Conservation (phyloP, 2,888 invertebrate species). For the Panzeria rudis region DNA sequence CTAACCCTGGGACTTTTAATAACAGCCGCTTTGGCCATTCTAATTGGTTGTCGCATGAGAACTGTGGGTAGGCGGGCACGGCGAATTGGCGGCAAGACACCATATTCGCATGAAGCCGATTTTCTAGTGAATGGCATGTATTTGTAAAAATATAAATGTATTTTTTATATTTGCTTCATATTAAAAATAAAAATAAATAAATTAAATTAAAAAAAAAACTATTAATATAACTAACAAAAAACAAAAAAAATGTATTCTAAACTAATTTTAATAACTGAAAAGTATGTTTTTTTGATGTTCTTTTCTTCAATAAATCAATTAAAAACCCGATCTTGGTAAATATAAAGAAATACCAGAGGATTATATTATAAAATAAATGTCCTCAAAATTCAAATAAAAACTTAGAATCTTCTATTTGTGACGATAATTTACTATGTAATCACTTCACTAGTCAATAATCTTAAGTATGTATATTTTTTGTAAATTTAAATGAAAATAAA, state of each 20-base stretch:
- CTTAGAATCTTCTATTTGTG: constrained; percentile 65
- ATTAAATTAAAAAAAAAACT: constrained; percentile 15
- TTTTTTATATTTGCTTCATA: constrained; percentile 71
- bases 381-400: constrained; percentile 22
- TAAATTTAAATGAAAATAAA: constrained; percentile 56
- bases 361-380: not conserved
- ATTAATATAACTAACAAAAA: constrained; percentile 1
- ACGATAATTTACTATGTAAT: constrained; percentile 73
- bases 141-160: constrained; percentile 84
- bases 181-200: constrained; percentile 5
- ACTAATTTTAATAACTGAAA: constrained; percentile 52
- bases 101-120: constrained; percentile 96
- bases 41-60: constrained; percentile 92
- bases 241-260: constrained; percentile 38
- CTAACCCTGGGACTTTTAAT: constrained; percentile 91
- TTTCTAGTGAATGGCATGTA: constrained; percentile 99
- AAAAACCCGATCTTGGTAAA: not conserved
- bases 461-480: constrained; percentile 60
- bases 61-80: constrained; percentile 89
- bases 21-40: constrained; percentile 90
- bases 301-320: constrained; percentile 43
- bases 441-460: constrained; percentile 58
- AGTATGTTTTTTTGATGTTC: constrained; percentile 56
- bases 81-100: constrained; percentile 89
- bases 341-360: not conserved